Evolutionary conservation across 2,113 vertebrate species (phyloP).

Genomic region (Aldabrachelys gigantea): DNA sequence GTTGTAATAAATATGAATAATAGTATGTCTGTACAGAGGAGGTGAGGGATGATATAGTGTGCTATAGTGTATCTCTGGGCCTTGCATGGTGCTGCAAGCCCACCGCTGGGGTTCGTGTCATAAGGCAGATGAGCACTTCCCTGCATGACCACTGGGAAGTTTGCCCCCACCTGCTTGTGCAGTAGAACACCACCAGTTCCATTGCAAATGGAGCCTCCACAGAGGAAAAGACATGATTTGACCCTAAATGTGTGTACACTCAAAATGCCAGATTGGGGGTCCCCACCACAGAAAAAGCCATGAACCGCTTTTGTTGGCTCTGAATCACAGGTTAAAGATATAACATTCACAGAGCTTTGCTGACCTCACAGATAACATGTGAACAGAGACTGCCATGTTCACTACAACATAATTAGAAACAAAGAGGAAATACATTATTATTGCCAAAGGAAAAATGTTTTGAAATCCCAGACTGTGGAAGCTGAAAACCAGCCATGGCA

Average conservation of each 20-base stretch:
- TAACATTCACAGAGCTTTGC: neutral
- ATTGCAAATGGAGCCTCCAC: neutral
- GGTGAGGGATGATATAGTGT: neutral
- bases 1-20: accelerated
- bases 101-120: too few relatives aligned
- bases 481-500: neutral
- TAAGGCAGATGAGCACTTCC: neutral
- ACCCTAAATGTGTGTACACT: neutral
- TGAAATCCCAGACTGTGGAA: neutral
- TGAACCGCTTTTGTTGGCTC: neutral
- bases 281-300: neutral
- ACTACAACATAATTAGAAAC: neutral
- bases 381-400: neutral
- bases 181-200: neutral
- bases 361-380: neutral
- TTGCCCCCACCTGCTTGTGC: neutral
- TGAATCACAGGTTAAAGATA: neutral
- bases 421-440: neutral
- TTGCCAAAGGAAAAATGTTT: neutral
- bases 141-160: neutral
- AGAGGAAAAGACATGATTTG: neutral
- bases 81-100: neutral
- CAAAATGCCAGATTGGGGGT: neutral
- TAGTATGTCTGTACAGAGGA: neutral
- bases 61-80: neutral